Evolutionary conservation across 2,888 invertebrate genomes (phyloP), one percentile per base, ranked within the genome.

Genomic region (Spialia ferax): DNA sequence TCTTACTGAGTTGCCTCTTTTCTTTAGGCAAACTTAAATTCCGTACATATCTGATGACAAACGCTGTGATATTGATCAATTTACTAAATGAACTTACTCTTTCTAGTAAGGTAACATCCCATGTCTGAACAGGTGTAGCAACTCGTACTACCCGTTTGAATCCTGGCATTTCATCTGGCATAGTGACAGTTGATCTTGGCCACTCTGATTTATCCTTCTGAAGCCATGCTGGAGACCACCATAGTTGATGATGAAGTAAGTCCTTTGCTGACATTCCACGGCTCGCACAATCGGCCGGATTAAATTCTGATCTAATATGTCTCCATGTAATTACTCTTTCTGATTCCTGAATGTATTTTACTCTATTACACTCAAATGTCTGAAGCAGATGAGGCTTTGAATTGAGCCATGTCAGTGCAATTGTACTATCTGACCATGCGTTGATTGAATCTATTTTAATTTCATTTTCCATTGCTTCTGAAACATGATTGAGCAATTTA

Each of bases 161-260:
- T 6, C 56, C 56, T 20, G 56, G 35, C 1, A 57, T 35, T 35
- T 57, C 56, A 32, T 57, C 35, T 5, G 32, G 29, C 38, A 42
- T 59, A 59, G 8, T 59, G 38, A 59, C 22, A 1, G 15, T n/a
- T 59, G 57, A 59, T 5, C n/a, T 11, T 23, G 57, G 57, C 57
- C 57, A 59, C 1, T 59, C 22, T 42, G 23, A 23, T 42, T 59
- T 22, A 38, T 35, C 15, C 8, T 59, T 38, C 8, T 23, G 38
- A 38, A 59, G 57, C 57, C 57, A 59, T 2, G 22, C n/a, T 59
- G 57, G 57, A 15, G n/a, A 38, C 57, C 42, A 59, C 57, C 38
- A 38, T n/a, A 38, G n/a, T 4, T 38, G 38, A 38, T 38, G 38
- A 38, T 38, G n/a, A 38, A 38, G 38, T 38, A 38, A n/a, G 38